Base-by-base conservation (phyloP, 2,888 invertebrate species). In the Danaus chrysippus region DNA sequence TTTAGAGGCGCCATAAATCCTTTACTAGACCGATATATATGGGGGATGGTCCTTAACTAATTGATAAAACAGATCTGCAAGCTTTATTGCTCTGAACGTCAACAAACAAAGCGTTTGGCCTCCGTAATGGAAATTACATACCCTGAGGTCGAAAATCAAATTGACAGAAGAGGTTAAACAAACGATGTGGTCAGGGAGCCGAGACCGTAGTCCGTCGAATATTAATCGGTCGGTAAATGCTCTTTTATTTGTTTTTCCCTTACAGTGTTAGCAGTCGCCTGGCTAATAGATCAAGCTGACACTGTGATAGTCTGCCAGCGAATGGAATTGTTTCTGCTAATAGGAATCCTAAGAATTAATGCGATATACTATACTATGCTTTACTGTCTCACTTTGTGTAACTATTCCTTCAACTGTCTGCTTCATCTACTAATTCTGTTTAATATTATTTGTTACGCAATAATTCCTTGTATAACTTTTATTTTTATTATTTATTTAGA, bases 141-240 rank as follows among this genome's bases (percentile, higher is more conserved):
- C 85, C 87, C 83, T 80, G 85, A 86, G 88, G 86, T 87, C 82
- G 86, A 84, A 86, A 87, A 88, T 89, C 90, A 87, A 91, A 90
- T 90, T 89, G 88, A 88, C 88, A 88, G 87, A 89, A 90, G 88
- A 89, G 87, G 88, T 88, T 91, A 87, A 85, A 87, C 89, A 88
- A 90, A 91, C 89, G 89, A 84, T 82, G 88, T 82, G 89, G 89
- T 84, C 87, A 81, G 82, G 77, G 81, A 80, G 79, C 80, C 68
- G 69, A 70, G 71, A 67, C 72, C 69, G 71, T 68, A 76, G 81
- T 83, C 84, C 79, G 82, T 78, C 83, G 87, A 87, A 87, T 87
- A 87, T 86, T 87, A 86, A 87, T 87, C 85, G 86, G 78, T 81
- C 72, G 79, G 86, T 85, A 87, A 88, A 88, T 86, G 87, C 83